Conservation (phyloP, 2,113 vertebrate genomes). For the Leiothrix lutea region DNA sequence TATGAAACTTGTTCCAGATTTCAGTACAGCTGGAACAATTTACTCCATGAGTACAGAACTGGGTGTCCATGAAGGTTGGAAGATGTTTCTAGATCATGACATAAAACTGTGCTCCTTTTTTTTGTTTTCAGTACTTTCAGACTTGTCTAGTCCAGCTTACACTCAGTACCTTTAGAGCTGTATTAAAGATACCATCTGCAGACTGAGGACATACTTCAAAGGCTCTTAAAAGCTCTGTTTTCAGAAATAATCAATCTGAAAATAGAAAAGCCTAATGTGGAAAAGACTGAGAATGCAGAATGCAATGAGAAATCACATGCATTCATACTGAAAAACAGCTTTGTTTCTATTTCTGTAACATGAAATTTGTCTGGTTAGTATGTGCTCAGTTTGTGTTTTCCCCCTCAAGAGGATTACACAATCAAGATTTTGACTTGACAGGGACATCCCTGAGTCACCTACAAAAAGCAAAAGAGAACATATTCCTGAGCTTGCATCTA, state of each 20-base stretch:
- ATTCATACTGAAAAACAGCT: not conserved
- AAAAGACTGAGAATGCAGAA: not conserved
- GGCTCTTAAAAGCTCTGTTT: not conserved
- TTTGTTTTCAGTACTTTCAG: not conserved
- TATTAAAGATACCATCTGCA: not conserved
- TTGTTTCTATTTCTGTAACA: not conserved
- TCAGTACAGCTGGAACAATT: not conserved
- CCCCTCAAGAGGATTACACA: not conserved
- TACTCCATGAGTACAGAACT: not conserved
- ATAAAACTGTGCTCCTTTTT: not conserved
- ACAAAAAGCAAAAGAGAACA: not conserved
- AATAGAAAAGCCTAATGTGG: not conserved
- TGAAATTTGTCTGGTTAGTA: not conserved
- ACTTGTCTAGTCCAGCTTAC: not conserved
- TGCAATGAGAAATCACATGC: not conserved
- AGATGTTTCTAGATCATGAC: not conserved
- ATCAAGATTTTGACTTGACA: not conserved
- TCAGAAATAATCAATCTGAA: not conserved
- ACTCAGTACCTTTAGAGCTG: not conserved
- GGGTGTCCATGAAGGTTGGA: not conserved
- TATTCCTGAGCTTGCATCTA: not conserved
- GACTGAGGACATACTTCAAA: not conserved
- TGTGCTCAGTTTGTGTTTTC: not conserved
- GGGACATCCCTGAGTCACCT: not conserved
- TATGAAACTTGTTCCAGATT: not conserved